phyloP scores from a whole-genome alignment of 2,888 invertebrate species.

The Neelides folsomi region DNA sequence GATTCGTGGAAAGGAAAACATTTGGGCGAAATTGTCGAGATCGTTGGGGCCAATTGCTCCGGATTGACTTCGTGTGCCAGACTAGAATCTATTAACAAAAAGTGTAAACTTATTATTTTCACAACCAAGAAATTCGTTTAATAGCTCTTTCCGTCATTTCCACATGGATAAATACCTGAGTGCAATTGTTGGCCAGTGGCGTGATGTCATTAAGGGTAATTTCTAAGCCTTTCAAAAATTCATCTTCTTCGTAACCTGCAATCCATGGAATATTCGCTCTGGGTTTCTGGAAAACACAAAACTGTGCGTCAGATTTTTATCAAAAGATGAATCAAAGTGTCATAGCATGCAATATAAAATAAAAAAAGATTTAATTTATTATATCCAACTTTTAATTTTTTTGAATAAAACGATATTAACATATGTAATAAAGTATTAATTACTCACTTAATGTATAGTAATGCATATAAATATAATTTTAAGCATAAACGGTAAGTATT shows the following conservation, averaged over 20 bases:
- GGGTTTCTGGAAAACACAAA: conserved; percentile 43
- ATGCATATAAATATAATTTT: too few species aligned
- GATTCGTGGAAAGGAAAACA: conserved; percentile 23
- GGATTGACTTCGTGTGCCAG: conserved; percentile 52
- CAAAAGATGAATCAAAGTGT: too few species aligned
- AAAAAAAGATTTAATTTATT: too few species aligned
- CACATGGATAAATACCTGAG: conserved; percentile 37
- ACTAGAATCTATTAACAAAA: conserved; percentile 46
- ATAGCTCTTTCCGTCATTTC: too few species aligned
- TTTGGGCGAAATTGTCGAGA: conserved; percentile 21
- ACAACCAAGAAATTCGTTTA: too few species aligned
- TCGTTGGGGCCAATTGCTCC: conserved; percentile 28
- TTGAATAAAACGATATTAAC: too few species aligned
- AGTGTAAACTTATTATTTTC: background rate
- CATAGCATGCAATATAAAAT: too few species aligned
- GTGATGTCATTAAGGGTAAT: conserved; percentile 56
- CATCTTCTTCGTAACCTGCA: conserved; percentile 63
- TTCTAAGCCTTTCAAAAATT: conserved; percentile 54
- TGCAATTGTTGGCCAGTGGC: conserved; percentile 59
- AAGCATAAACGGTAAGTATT: too few species aligned
- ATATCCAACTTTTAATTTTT: too few species aligned
- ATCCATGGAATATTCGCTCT: conserved; percentile 55
- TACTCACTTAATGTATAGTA: too few species aligned
- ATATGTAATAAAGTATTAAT: too few species aligned
- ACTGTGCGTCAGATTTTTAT: too few species aligned